Evolutionary conservation across 2,797 vertebrate species (phyloP).

Genomic region (Triplophysa bombifrons): DNA sequence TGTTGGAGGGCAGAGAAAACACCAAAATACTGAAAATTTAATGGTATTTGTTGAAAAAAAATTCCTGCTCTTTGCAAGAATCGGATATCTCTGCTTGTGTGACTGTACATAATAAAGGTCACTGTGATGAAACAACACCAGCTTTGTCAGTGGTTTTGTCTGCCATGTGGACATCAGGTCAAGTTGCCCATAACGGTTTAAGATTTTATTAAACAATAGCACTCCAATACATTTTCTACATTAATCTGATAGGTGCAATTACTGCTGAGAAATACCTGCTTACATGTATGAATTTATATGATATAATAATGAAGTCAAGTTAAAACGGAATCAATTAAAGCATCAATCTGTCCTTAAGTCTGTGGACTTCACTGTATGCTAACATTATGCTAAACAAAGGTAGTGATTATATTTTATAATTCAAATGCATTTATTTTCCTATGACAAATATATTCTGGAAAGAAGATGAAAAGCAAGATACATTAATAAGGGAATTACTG

Average conservation of each 20-base stretch:
- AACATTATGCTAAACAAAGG: not conserved
- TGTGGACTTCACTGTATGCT: not conserved
- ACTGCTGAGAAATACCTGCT: not conserved
- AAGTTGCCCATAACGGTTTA: not conserved
- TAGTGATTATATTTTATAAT: not conserved
- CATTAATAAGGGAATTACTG: constrained; percentile 5
- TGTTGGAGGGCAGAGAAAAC: not conserved
- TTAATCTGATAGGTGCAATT: not conserved
- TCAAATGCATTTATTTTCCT: constrained; percentile 18
- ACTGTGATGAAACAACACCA: constrained; percentile 9
- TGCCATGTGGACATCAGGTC: not conserved
- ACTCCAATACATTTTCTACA: not conserved
- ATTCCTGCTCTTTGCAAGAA: not conserved
- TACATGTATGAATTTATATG: too few species aligned
- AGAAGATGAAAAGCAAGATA: constrained; percentile 34
- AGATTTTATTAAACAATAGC: not conserved
- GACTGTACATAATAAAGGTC: constrained; percentile 43
- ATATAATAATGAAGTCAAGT: not conserved
- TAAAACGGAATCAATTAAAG: not conserved
- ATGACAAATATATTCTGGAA: constrained; percentile 31
- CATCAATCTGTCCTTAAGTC: not conserved
- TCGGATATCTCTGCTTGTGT: constrained; percentile 17
- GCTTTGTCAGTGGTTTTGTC: constrained; percentile 34
- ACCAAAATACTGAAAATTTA: not conserved
- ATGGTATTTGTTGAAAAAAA: not conserved